phyloP scores from a whole-genome alignment of 2,113 vertebrate species.

The Sebastes schlegelii region DNA sequence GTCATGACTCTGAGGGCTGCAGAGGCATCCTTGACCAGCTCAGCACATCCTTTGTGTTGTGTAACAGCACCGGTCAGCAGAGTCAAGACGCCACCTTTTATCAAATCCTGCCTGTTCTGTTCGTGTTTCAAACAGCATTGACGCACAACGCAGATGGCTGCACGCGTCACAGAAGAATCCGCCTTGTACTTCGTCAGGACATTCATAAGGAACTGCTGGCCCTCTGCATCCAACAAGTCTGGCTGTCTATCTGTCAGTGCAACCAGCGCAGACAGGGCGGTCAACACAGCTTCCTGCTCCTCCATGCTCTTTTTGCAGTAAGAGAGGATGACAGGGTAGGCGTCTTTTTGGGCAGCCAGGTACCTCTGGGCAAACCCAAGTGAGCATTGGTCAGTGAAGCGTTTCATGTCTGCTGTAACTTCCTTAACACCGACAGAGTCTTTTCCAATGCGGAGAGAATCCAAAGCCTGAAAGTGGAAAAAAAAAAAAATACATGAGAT shows the following conservation, averaged over 20 bases:
- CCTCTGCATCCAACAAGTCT: slow-evolving; percentile 88
- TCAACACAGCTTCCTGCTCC: slow-evolving; percentile 57
- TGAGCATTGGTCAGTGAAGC: slow-evolving; percentile 87
- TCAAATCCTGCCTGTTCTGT: slow-evolving; percentile 91
- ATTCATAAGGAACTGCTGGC: slow-evolving; percentile 84
- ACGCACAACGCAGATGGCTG: slow-evolving; percentile 81
- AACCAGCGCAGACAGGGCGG: slow-evolving; percentile 81
- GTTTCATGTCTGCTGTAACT: slow-evolving; percentile 61
- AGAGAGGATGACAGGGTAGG: slow-evolving; percentile 88
- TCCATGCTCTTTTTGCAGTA: slow-evolving; percentile 79
- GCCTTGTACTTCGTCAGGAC: slow-evolving; percentile 61
- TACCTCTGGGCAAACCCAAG: slow-evolving; percentile 87
- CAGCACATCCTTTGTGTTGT: slow-evolving; percentile 70
- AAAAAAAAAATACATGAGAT: background rate
- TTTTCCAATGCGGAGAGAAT: slow-evolving; percentile 80
- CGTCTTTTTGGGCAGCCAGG: slow-evolving; percentile 90
- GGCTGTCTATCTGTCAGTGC: slow-evolving; percentile 92
- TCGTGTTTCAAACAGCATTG: slow-evolving; percentile 93
- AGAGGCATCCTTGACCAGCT: slow-evolving; percentile 86
- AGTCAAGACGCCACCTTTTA: slow-evolving; percentile 84
- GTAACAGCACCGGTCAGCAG: slow-evolving; percentile 82
- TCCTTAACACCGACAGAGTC: slow-evolving; percentile 32
- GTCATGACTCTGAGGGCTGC: slow-evolving; percentile 90
- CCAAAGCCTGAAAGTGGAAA: slow-evolving; percentile 82
- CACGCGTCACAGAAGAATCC: slow-evolving; percentile 66